Evolutionary conservation across 2,113 vertebrate species (phyloP), one percentile per base, ranked within the genome.

Genomic region (Diadophis punctatus): DNA sequence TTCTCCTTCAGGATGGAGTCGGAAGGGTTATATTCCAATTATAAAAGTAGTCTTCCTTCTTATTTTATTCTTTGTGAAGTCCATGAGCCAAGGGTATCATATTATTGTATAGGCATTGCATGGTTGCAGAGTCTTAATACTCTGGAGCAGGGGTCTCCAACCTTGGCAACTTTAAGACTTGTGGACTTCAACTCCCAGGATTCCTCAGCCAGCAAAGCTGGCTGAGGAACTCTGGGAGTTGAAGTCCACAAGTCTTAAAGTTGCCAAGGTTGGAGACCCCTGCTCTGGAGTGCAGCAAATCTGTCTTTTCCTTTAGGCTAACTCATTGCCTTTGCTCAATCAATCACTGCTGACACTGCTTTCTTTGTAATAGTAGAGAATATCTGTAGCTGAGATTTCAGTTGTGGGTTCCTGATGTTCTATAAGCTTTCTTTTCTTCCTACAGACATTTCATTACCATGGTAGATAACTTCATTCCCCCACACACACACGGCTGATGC

Each of bases 271-370:
- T n/a, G n/a, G n/a, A n/a, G n/a, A n/a, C n/a, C n/a, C n/a, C n/a
- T n/a, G n/a, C n/a, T n/a, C n/a, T n/a, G 0, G 49, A 63, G 46
- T 68, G 92, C 46, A 48, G 86, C 68, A 92, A 94, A 80, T 94
- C 92, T 18, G 52, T 92, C 86, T 92, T 89, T 91, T 58, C 12
- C n/a, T 80, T 63, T 90, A 55, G 88, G 27, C 63, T 63, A 53
- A 43, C 6, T 12, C 86, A 0, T 92, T 93, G 20, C 30, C n/a
- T 52, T 55, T 30, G 0, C 25, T 90, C 6, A 80, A 34, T 34
- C 68, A 8, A n/a, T 39, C 34, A 39, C 68, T 3, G 0, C 34
- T 39, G 34, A 80, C 1, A 39, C 3, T 39, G 16, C 18, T 80
- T 80, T 80, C 68, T 22, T 22, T 80, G 68, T 3, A 22, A 39